These are phyloP conservation scores for Agonopterix arenella DNA, from an alignment of 2,888 invertebrate species.

Conservation along the genomic window DNA sequence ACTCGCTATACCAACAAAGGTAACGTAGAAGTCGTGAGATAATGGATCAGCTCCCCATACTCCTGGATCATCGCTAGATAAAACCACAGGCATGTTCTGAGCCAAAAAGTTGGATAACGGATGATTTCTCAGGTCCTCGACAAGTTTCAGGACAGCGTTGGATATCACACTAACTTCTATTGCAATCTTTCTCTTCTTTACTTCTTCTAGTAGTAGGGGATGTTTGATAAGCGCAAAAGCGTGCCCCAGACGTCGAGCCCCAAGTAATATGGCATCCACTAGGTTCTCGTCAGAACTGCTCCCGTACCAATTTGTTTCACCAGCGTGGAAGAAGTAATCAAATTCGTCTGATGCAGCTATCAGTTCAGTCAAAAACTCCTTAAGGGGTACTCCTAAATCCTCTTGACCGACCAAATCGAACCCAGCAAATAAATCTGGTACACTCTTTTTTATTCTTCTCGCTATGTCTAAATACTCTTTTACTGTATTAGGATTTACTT, in stretches of 20 bases:
- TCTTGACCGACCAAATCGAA: constrained; percentile 91
- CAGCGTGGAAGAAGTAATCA: constrained; percentile 86
- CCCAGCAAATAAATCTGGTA: constrained; percentile 84
- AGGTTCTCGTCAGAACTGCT: constrained; percentile 82
- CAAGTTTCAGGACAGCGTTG: constrained; percentile 83
- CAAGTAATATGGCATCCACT: constrained; percentile 84
- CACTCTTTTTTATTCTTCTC: constrained; percentile 53
- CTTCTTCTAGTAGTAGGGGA: constrained; percentile 78
- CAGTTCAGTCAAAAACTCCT: constrained; percentile 76
- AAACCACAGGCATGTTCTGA: constrained; percentile 81
- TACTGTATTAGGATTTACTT: constrained; percentile 50
- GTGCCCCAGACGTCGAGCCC: constrained; percentile 86
- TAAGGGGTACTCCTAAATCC: constrained; percentile 80
- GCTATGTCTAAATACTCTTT: constrained; percentile 63
- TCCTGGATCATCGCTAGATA: constrained; percentile 88
- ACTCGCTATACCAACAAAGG: constrained; percentile 85
- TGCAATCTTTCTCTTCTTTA: constrained; percentile 78
- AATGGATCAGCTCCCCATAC: constrained; percentile 84
- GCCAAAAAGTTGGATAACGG: constrained; percentile 81
- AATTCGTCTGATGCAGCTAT: constrained; percentile 62
- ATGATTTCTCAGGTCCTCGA: constrained; percentile 86
- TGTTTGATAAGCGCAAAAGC: constrained; percentile 85
- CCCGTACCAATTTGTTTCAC: constrained; percentile 88
- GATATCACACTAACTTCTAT: constrained; percentile 89
- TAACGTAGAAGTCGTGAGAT: constrained; percentile 84